phyloP scores from a whole-genome alignment of 2,888 invertebrate species.

The Germaria angustata region DNA sequence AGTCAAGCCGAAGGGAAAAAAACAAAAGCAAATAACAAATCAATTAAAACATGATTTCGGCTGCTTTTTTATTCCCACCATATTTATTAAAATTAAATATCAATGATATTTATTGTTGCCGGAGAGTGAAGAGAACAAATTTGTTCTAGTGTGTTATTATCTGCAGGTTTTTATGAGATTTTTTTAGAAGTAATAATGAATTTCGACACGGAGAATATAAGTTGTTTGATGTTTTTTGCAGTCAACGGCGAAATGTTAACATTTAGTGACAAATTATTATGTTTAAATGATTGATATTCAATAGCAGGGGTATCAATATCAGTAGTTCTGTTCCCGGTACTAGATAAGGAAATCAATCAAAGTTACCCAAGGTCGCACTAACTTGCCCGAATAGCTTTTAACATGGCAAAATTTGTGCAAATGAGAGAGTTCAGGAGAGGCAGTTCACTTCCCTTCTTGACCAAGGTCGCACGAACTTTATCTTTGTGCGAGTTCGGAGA shows the following conservation, averaged over 20 bases:
- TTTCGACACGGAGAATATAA: slow-evolving; percentile 39
- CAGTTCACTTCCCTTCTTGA: no score
- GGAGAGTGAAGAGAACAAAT: neutral
- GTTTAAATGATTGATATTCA: slow-evolving; percentile 32
- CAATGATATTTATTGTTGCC: neutral
- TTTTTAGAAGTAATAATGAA: slow-evolving; percentile 37
- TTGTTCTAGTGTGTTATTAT: neutral
- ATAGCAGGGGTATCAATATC: slow-evolving; percentile 6
- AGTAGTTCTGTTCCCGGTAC: no score
- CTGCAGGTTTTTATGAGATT: neutral
- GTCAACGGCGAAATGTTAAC: slow-evolving; percentile 3
- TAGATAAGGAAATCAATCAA: no score
- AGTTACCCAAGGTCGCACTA: no score
- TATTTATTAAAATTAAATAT: neutral
- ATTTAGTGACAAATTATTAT: slow-evolving; percentile 49
- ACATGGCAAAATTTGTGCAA: no score
- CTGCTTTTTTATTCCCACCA: neutral
- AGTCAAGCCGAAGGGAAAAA: neutral
- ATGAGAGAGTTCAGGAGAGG: no score
- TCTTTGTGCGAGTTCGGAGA: no score
- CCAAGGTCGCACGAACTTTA: no score
- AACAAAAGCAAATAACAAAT: slow-evolving; percentile 1
- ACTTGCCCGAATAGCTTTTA: no score
- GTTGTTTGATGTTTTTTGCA: neutral
- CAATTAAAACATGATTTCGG: slow-evolving; percentile 14